A percentile compares a stretch with the other conserved stretches of the same genome.
Conservation (phyloP, 2,888 invertebrate genomes). For the Nomada fucata region DNA sequence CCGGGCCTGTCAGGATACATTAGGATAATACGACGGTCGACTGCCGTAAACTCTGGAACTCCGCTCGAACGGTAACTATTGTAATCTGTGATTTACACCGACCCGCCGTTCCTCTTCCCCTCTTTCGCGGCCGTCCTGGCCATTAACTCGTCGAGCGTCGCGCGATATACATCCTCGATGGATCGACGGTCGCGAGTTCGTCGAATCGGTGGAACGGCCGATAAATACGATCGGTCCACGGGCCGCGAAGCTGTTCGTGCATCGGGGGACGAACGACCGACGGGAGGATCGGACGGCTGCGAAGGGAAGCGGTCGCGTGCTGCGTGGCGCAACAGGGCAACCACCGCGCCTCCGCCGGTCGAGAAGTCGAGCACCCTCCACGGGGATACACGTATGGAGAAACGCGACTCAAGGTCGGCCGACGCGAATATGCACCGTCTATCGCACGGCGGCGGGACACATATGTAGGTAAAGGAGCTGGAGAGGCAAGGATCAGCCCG, state of each 20-base stretch:
- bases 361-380: constrained; percentile 22
- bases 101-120: constrained; percentile 23
- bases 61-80: constrained; percentile 70
- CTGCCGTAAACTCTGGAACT: constrained; percentile 67
- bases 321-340: constrained; percentile 12
- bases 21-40: constrained; percentile 73
- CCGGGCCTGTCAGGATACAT: constrained; percentile 70
- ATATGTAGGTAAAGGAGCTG: constrained; percentile 42
- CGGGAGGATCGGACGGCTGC: constrained; percentile 15
- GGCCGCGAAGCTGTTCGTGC: no score
- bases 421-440: constrained; percentile 56
- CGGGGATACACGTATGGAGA: constrained; percentile 11
- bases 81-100: constrained; percentile 65
- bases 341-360: background rate
- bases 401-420: constrained; percentile 61
- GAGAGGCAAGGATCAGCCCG: constrained; percentile 73
- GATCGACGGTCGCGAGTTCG: background rate
- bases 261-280: background rate
- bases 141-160: constrained; percentile 4
- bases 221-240: background rate
- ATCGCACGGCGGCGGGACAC: constrained; percentile 40
- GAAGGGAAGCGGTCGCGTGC: constrained; percentile 32
- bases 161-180: constrained; percentile 16
- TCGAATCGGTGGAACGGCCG: background rate
- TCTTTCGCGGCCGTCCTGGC: background rate